Base-by-base conservation (phyloP, 2,888 invertebrate species). In the Microplitis deprimator region DNA sequence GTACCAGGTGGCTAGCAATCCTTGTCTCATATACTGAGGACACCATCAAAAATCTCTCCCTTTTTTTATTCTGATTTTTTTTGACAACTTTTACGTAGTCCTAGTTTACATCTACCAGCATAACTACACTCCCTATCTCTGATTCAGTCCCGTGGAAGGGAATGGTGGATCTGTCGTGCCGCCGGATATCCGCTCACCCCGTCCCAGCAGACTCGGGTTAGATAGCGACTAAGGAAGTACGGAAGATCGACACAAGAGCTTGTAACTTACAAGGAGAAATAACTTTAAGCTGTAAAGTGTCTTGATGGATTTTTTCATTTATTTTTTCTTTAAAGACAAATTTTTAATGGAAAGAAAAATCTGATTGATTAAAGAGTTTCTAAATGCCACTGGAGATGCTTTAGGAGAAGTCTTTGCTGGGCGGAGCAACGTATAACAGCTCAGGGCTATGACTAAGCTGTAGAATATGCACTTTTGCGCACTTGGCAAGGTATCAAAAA, bases 131-230 rank as follows among this genome's bases (percentile, higher is more conserved):
- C 64, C 50, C 65, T 65, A 16, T 41, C 65, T 73, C 64, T 65
- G 6, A 50, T 50, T 50, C 50, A 50, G 13, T 50, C 13, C 13
- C 50, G 50, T 50, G 50, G 50, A 41, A 41, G 41, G n/a, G 73
- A 73, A 69, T 62, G 29, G 70, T 20, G 17, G 62, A 64, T 76
- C 73, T 75, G 76, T 70, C 76, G 62, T 70, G 70, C 75, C 78
- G 86, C 89, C 89, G 89, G 89, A 89, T 88, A 88, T 89, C 89
- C 89, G 89, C 81, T 87, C 83, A 83, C 85, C 86, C 85, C 81
- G 82, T 80, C 78, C 79, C 64, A 77, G 75, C 79, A 79, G 78
- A 73, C 76, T 64, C 77, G 68, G 80, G 80, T 79, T 82, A 77
- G 76, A 77, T 41, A 68, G 40, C 29, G 61, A 61, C 68, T 29